Percentiles rank a stretch among this genome's conserved stretches.
Evolutionary conservation across 2,888 invertebrate species (phyloP).

Genomic region (Vanessa cardui): DNA sequence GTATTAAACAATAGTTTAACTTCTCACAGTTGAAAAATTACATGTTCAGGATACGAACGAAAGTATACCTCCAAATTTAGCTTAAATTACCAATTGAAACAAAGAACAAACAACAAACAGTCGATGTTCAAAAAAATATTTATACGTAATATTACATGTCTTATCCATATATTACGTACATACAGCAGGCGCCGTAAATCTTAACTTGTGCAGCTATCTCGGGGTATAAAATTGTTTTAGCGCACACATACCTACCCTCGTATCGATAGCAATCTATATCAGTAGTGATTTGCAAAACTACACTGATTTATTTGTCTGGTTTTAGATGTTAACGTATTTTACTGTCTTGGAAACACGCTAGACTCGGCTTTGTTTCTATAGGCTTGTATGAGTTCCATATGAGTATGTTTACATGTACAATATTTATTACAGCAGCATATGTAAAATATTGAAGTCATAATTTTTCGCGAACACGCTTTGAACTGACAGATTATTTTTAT

Average conservation of each 20-base stretch:
- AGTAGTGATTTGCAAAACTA: constrained; percentile 66
- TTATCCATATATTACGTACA: constrained; percentile 25
- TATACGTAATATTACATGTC: constrained; percentile 1
- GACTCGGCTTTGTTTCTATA: constrained; percentile 29
- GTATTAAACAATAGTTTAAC: too few species aligned
- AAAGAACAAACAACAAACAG: neutral
- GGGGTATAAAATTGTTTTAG: constrained; percentile 69
- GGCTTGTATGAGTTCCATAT: constrained; percentile 16
- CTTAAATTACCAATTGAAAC: too few species aligned
- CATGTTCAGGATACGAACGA: too few species aligned
- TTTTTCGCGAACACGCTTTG: neutral
- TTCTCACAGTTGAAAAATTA: too few species aligned
- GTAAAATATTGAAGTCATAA: constrained; percentile 15
- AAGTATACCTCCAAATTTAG: too few species aligned
- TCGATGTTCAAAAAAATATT: neutral
- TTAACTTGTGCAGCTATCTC: constrained; percentile 71
- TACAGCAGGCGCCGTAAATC: constrained; percentile 58
- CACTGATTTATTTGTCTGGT: constrained; percentile 74
- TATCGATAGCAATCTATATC: constrained; percentile 62
- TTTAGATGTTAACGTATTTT: constrained; percentile 42
- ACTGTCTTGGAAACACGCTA: constrained; percentile 29
- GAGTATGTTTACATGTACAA: constrained; percentile 19
- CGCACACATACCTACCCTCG: constrained; percentile 52
- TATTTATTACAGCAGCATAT: constrained; percentile 12
- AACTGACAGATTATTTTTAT: too few species aligned